A percentile compares a stretch with the other conserved stretches of the same genome.
Evolutionary conservation across 2,113 vertebrate species (phyloP).

Genomic region (Erpornis zantholeuca): DNA sequence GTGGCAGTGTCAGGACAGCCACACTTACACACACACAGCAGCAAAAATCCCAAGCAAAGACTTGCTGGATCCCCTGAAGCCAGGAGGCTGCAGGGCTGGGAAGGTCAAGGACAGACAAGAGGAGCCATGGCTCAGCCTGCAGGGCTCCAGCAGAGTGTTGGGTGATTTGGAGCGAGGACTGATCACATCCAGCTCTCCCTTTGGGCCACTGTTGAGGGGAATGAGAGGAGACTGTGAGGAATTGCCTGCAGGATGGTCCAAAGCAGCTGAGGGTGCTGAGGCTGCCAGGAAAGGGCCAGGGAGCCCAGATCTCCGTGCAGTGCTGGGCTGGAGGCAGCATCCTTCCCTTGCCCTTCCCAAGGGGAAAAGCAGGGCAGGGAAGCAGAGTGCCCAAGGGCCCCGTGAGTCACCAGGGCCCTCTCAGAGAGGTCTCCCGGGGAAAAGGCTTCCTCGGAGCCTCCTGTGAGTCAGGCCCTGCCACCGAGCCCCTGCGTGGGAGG

Average conservation of each 20-base stretch:
- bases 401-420: not conserved
- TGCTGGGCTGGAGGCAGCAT: accelerated
- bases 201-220: not conserved
- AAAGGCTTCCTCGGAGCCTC: not conserved
- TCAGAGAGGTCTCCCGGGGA: not conserved
- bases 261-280: not conserved
- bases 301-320: accelerated
- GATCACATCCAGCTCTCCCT: not conserved
- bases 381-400: not conserved
- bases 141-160: accelerated
- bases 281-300: too few species aligned
- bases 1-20: not conserved
- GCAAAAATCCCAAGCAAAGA: not conserved
- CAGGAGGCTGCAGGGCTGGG: not conserved
- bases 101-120: not conserved
- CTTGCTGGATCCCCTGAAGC: accelerated
- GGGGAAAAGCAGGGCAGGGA: not conserved
- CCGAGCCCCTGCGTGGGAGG: not conserved
- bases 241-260: not conserved
- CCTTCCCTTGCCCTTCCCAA: not conserved
- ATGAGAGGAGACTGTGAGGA: not conserved
- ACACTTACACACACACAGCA: not conserved
- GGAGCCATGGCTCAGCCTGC: not conserved
- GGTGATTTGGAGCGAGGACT: not conserved
- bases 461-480: not conserved